phyloP scores from a whole-genome alignment of 2,113 vertebrate genomes.

The Megaleporinus macrocephalus region DNA sequence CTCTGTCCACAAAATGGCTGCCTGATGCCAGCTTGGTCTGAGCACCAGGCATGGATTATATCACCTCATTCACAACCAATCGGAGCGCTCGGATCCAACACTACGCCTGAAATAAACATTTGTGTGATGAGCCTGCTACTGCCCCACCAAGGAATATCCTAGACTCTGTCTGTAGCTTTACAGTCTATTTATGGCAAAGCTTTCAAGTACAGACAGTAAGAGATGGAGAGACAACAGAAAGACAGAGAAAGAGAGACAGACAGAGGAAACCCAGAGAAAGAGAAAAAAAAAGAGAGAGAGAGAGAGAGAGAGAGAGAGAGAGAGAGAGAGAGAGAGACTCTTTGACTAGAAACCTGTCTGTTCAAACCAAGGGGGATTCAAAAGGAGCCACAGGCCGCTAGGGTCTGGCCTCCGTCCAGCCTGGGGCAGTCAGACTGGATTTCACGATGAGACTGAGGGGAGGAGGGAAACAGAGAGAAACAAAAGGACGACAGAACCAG shows the following conservation, averaged over 20 bases:
- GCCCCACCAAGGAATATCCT: background rate
- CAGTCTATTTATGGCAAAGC: slow-evolving; percentile 31
- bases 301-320: background rate
- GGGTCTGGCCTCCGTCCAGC: slow-evolving; percentile 22
- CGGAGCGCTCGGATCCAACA: background rate
- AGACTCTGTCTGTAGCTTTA: slow-evolving; percentile 12
- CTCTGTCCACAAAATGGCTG: background rate
- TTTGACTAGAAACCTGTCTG: slow-evolving; percentile 37
- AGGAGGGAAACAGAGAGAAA: slow-evolving; percentile 7
- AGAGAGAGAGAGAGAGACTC: background rate
- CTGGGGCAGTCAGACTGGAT: slow-evolving; percentile 16
- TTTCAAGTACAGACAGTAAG: background rate
- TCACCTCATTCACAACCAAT: slow-evolving; percentile 22
- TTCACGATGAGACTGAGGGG: slow-evolving; percentile 30
- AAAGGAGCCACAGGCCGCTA: slow-evolving; percentile 12
- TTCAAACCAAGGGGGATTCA: background rate
- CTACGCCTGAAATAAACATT: slow-evolving; percentile 7
- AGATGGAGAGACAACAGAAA: background rate
- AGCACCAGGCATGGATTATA: slow-evolving; percentile 3
- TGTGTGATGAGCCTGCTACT: slow-evolving; percentile 6
- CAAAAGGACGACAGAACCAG: slow-evolving; percentile 17
- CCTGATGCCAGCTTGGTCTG: slow-evolving; percentile 19
- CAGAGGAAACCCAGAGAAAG: background rate
- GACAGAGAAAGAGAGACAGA: background rate
- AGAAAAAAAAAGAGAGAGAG: background rate